Evolutionary conservation across 1,140 invertebrate species (phyloP).

Genomic region (Drosophila sp.): DNA sequence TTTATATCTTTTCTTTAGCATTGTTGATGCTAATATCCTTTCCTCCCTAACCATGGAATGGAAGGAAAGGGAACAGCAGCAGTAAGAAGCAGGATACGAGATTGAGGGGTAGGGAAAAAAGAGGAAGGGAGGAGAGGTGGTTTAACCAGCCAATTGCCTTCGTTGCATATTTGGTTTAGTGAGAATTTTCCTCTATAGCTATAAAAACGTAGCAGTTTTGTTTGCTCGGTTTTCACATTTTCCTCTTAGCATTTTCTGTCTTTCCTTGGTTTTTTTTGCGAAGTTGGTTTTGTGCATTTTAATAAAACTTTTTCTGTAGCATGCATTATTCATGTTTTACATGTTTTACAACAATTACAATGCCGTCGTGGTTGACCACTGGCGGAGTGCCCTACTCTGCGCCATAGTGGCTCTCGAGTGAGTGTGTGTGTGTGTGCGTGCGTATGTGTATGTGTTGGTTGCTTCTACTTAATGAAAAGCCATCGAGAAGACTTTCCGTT

Average conservation of each 20-base stretch:
- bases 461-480: constrained; percentile 59
- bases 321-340: constrained; percentile 72
- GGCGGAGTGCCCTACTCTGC: constrained; percentile 1
- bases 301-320: constrained; percentile 65
- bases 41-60: not conserved
- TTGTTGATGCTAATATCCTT: not conserved
- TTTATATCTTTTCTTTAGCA: constrained; percentile 3
- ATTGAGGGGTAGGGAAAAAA: not conserved
- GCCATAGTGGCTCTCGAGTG: not conserved
- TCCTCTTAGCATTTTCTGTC: constrained; percentile 4
- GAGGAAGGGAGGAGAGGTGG: not conserved
- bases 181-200: constrained; percentile 22
- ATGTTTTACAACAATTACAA: constrained; percentile 61
- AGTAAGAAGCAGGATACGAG: not conserved
- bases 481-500: constrained; percentile 47
- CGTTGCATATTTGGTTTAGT: constrained; percentile 35
- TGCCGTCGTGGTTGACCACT: constrained; percentile 30
- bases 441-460: not conserved
- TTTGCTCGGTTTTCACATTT: constrained; percentile 18
- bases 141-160: constrained; percentile 32
- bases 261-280: constrained; percentile 34
- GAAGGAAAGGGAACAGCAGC: not conserved
- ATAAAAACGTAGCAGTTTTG: constrained; percentile 38
- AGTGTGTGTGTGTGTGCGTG: not conserved
- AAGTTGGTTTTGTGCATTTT: constrained; percentile 57